Evolutionary conservation across 2,113 vertebrate species (phyloP), one percentile per base, ranked within the genome.

Genomic region (Colaptes auratus): DNA sequence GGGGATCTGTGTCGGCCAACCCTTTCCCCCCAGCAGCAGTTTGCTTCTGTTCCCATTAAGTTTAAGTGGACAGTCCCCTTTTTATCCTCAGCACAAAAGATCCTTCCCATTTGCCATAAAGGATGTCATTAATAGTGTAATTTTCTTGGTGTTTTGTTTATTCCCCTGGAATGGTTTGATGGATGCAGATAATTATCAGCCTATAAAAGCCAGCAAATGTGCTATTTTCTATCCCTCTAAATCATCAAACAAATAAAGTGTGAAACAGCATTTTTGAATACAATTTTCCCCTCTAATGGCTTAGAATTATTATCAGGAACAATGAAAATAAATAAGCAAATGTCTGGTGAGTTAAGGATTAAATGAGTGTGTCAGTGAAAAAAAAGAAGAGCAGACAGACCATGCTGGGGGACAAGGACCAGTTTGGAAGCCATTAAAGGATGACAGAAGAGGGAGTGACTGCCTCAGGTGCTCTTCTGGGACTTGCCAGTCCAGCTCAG

Each of bases 191-290:
- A 98, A 98, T 98, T 98, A 98, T 96, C 97, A 96, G 95, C 96
- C 98, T 98, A 98, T 98, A 98, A 98, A 98, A 98, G 98, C 97
- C 95, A 97, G 97, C 96, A 97, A 97, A 98, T 97, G 97, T 96
- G 97, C 97, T 97, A 96, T 97, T 98, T 98, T 98, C 98, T 97
- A 98, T 97, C 82, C 85, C 96, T 97, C 97, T 98, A 98, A 98
- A 98, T 98, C 98, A 98, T 98, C 98, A 98, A 98, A 98, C 97
- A 98, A 98, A 98, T 97, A 98, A 98, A 98, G 97, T 97, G 98
- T 98, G 98, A 98, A 98, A 98, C 98, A 98, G 98, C 96, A 92
- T 95, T 98, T 98, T 93, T 98, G 96, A 98, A 98, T 98, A 98
- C 97, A 97, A 98, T 98, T 98, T 98, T 98, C 98, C 95, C 97